Conservation (phyloP, 2,113 vertebrate genomes). For the Strix aluco region DNA sequence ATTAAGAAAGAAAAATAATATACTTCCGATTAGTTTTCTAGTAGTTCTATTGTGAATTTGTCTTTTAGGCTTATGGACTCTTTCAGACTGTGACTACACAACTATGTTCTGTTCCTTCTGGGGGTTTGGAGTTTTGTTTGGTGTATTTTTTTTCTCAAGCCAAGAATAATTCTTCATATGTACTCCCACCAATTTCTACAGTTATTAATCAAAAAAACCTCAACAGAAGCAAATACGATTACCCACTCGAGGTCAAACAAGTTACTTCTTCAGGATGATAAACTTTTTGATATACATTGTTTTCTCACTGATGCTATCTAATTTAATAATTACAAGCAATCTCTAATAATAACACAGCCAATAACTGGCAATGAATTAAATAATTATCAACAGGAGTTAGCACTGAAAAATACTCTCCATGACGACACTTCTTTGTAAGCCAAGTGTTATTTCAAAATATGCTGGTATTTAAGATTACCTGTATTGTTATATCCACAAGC, state of each 20-base stretch:
- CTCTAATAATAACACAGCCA: background rate
- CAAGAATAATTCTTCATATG: background rate
- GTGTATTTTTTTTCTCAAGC: background rate
- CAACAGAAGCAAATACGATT: background rate
- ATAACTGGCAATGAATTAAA: slow-evolving; percentile 1
- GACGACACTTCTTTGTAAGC: background rate
- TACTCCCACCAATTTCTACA: background rate
- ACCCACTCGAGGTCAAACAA: background rate
- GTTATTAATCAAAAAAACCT: background rate
- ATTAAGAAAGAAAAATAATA: background rate
- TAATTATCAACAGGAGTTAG: slow-evolving; percentile 3
- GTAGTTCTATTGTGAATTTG: background rate
- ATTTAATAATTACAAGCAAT: background rate
- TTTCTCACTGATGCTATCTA: background rate
- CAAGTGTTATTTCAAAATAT: slow-evolving; percentile 2
- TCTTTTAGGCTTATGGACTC: background rate
- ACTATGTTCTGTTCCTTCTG: background rate
- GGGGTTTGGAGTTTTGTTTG: background rate
- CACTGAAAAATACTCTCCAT: background rate
- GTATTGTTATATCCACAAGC: background rate
- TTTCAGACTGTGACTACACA: background rate
- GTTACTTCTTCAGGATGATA: background rate
- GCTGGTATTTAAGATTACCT: background rate
- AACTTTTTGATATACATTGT: background rate
- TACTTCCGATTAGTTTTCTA: background rate